Evolutionary conservation across 2,888 invertebrate species (phyloP), one percentile per base, ranked within the genome.

Genomic region (Drosophila merina): DNA sequence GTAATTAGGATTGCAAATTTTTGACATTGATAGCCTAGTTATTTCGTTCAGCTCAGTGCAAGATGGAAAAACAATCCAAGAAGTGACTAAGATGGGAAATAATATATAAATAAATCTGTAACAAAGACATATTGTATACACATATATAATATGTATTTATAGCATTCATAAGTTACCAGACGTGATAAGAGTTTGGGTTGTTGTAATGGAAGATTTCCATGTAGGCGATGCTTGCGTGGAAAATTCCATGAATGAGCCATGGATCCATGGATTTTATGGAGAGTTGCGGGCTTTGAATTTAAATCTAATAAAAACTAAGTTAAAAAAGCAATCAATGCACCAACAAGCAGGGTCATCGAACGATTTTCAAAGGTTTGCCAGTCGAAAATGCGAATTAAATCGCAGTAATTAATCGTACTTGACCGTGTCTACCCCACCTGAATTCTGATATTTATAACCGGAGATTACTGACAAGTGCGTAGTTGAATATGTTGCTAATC

Each of bases 121-220:
- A 50, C 50, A 38, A 31, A 36, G 30, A 20, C 10, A 10, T 47
- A 10, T 25, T 57, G 8, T 33, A n/a, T 4, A 38, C 5, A n/a
- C 3, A 40, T 33, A 14, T 33, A 20, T 20, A 20, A 20, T 20
- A n/a, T n/a, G 28, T 33, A 20, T 20, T 20, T 20, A 14, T 33
- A 38, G 14, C 30, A 33, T 45, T 6, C 48, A 30, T 33, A 38
- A 62, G 38, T 38, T 12, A 14, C 25, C 38, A 14, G 38, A 48
- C 26, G 36, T 62, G 80, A 79, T 79, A 79, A 79, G 83, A 66
- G 48, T 25, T 49, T 58, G 31, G 57, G 36, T 52, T 40, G 8
- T 14, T 42, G 44, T 57, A 57, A 31, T 63, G 77, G 64, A 82
- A 79, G 58, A 79, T 83, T 83, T 78, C 69, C 64, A 51, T 68